Evolutionary conservation across 2,888 invertebrate genomes (phyloP).

Genomic region (Brenthis ino): DNA sequence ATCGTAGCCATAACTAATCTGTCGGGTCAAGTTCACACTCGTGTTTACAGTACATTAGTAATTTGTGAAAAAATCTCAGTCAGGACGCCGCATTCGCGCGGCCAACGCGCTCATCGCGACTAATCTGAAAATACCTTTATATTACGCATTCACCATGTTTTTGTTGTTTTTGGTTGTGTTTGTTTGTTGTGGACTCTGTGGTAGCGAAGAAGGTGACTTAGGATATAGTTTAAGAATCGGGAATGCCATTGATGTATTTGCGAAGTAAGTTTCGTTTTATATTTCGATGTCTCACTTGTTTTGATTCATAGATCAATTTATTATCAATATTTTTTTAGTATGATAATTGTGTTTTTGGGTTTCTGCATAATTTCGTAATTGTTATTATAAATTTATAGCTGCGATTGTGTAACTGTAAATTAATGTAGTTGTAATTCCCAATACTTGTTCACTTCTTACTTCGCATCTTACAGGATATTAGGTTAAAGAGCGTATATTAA

Average conservation of each 20-base stretch:
- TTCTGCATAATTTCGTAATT: slow-evolving; percentile 2
- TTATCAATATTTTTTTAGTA: slow-evolving; percentile 3
- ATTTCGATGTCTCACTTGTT: slow-evolving; percentile 17
- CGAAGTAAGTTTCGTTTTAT: slow-evolving; percentile 63
- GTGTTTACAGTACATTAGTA: slow-evolving; percentile 70
- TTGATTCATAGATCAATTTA: slow-evolving; percentile 25
- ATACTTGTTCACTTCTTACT: no score
- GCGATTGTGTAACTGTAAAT: no score
- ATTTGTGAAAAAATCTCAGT: slow-evolving; percentile 76
- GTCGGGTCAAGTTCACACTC: slow-evolving; percentile 74
- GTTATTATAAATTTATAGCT: neutral
- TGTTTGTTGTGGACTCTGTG: slow-evolving; percentile 53
- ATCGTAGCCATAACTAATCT: slow-evolving; percentile 60
- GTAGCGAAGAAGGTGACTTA: slow-evolving; percentile 61
- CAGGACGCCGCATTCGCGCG: slow-evolving; percentile 52
- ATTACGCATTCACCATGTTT: slow-evolving; percentile 47
- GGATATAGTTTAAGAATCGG: slow-evolving; percentile 71
- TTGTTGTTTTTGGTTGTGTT: slow-evolving; percentile 50
- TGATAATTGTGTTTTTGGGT: slow-evolving; percentile 13
- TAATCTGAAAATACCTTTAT: no score
- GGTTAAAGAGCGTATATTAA: no score
- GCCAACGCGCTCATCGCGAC: slow-evolving; percentile 39
- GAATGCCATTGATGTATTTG: slow-evolving; percentile 73
- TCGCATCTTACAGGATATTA: no score
- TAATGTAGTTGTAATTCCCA: no score